phyloP scores from a whole-genome alignment of 2,797 vertebrate genomes.

The Falco berigora region DNA sequence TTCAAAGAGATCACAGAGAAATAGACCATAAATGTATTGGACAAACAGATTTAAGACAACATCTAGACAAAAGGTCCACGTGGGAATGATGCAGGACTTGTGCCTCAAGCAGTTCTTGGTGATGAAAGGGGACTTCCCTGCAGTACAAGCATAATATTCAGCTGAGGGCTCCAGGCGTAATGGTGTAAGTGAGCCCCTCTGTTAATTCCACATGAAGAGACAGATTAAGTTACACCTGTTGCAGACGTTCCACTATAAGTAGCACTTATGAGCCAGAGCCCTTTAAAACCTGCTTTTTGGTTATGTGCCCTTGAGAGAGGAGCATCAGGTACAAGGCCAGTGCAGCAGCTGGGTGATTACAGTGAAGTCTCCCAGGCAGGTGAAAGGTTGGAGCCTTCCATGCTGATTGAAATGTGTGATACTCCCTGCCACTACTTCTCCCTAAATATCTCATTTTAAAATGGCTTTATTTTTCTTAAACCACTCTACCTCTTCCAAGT shows the following conservation, averaged over 20 bases:
- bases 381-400: background rate
- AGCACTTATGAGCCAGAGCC: background rate
- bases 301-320: background rate
- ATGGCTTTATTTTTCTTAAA: slow-evolving; percentile 5
- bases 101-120: background rate
- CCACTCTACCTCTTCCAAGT: background rate
- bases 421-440: background rate
- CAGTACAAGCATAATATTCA: background rate
- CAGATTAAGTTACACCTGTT: background rate
- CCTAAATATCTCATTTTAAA: background rate
- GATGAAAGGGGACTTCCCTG: background rate
- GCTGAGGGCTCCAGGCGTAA: background rate
- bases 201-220: background rate
- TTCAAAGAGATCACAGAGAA: background rate
- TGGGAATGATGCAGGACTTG: background rate
- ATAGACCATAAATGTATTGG: background rate
- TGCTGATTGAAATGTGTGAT: background rate
- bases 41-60: background rate
- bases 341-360: background rate
- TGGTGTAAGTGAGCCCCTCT: background rate
- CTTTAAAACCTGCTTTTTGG: background rate
- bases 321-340: background rate
- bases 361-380: background rate
- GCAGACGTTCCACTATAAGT: background rate
- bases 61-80: background rate